A percentile compares a stretch with the other conserved stretches of the same genome.
These are phyloP conservation scores for Netelia fuscicornis DNA, from an alignment of 2,888 invertebrate species.

Conservation along the genomic window DNA sequence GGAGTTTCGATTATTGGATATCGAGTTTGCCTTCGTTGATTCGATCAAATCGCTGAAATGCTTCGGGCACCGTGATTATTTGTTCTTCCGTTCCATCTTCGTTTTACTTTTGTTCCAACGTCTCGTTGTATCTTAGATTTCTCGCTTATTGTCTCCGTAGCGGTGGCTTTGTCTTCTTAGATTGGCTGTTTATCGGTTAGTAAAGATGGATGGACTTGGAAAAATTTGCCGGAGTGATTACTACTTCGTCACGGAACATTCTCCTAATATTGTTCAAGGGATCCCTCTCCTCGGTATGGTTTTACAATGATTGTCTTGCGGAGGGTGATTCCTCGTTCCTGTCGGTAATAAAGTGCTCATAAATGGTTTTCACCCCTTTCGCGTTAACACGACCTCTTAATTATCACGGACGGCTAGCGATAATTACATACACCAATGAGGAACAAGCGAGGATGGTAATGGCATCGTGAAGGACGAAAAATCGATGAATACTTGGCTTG, in stretches of 20 bases:
- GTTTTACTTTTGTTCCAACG: neutral
- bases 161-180: neutral
- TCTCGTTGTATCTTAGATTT: neutral
- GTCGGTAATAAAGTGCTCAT: neutral
- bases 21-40: slow-evolving; percentile 6
- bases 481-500: slow-evolving; percentile 28
- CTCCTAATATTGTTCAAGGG: too few species aligned
- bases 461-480: slow-evolving; percentile 29
- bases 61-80: neutral
- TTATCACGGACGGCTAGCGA: slow-evolving; percentile 71
- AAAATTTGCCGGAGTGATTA: neutral
- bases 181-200: neutral
- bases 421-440: slow-evolving; percentile 76
- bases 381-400: slow-evolving; percentile 74
- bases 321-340: neutral
- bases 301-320: neutral
- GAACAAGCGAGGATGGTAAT: slow-evolving; percentile 36
- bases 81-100: neutral
- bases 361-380: neutral
- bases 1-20: slow-evolving; percentile 10
- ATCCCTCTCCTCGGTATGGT: too few species aligned
- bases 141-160: neutral
- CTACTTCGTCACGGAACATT: too few species aligned
- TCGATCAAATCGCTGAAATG: neutral
- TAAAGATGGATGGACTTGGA: neutral